phyloP scores from a whole-genome alignment of 2,888 invertebrate genomes.

The Geophilus truncorum region DNA sequence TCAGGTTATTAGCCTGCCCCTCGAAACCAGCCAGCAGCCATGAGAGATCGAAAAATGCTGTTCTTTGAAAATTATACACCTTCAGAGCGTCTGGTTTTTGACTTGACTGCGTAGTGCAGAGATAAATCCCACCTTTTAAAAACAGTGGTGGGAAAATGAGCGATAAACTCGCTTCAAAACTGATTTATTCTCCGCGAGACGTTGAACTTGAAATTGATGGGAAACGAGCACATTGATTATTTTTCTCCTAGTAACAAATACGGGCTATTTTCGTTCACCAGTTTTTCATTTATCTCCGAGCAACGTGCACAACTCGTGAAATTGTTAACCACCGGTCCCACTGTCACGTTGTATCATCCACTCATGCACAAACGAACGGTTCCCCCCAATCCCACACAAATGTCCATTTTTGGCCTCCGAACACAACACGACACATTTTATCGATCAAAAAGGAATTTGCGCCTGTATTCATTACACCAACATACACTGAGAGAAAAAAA shows the following conservation, averaged over 20 bases:
- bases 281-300: neutral
- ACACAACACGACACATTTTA: neutral
- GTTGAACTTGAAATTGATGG: slow-evolving; percentile 3
- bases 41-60: slow-evolving; percentile 20
- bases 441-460: neutral
- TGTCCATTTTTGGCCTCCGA: neutral
- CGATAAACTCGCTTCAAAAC: neutral
- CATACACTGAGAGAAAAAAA: neutral
- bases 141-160: neutral
- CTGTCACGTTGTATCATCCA: slow-evolving; percentile 14
- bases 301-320: neutral
- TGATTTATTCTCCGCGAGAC: neutral
- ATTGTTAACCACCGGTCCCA: slow-evolving; percentile 1
- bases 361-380: neutral
- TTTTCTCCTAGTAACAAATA: neutral
- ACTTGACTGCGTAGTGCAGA: slow-evolving; percentile 9
- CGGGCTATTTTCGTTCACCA: neutral
- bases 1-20: slow-evolving; percentile 1
- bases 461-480: neutral
- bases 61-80: neutral
- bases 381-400: neutral
- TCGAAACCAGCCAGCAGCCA: neutral
- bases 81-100: slow-evolving; percentile 4
- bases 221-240: neutral
- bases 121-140: slow-evolving; percentile 14